These are phyloP conservation scores for Lordiphosa collinella DNA, from an alignment of 1,140 invertebrate genomes.

Conservation along the genomic window DNA sequence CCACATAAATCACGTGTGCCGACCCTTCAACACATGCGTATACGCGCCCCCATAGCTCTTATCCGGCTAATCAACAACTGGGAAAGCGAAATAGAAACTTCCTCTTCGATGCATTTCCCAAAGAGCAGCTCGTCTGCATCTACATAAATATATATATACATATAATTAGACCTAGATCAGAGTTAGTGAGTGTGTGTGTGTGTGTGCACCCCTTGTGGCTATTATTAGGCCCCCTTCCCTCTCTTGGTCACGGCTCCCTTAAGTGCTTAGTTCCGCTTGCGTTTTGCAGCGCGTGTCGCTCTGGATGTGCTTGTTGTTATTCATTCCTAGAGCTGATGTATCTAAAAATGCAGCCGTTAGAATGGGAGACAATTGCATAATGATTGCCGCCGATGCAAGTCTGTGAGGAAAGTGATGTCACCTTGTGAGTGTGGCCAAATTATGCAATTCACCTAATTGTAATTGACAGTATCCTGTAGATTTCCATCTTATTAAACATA, in stretches of 20 bases:
- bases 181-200: conserved; percentile 4
- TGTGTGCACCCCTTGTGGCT: conserved; percentile 58
- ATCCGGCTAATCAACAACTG: conserved; percentile 24
- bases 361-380: conserved; percentile 64
- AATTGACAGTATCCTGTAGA: conserved; percentile 64
- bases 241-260: conserved; percentile 30
- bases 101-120: conserved; percentile 49
- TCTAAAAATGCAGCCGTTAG: conserved; percentile 46
- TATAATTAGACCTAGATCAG: conserved; percentile 50
- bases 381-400: conserved; percentile 2
- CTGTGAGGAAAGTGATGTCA: conserved; percentile 37
- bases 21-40: conserved; percentile 45
- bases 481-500: conserved; percentile 12
- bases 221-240: conserved; percentile 48
- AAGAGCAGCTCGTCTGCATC: conserved; percentile 27
- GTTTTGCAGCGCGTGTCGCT: conserved; percentile 18
- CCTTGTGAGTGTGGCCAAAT: conserved; percentile 28
- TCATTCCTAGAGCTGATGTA: conserved; percentile 12
- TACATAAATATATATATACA: conserved; percentile 25
- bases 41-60: not conserved
- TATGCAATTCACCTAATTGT: conserved; percentile 53
- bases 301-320: conserved; percentile 16
- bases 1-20: conserved; percentile 43
- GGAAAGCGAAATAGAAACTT: conserved; percentile 30
- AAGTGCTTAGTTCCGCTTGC: conserved; percentile 72